Base-by-base conservation (phyloP, 2,113 vertebrate genomes). In the Scophthalmus maximus region DNA sequence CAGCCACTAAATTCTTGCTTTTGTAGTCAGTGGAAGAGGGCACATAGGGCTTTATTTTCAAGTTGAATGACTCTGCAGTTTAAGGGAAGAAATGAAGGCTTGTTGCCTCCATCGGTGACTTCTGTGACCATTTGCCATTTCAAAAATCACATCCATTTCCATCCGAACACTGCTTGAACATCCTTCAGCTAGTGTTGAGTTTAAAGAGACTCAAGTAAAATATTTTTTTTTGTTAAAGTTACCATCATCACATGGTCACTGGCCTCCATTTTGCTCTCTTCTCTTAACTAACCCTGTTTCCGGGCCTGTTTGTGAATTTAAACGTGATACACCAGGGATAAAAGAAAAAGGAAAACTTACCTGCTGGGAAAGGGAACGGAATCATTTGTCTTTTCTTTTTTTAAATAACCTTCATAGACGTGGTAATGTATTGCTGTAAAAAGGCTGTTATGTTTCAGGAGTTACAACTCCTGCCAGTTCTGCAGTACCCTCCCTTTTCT, bases 401-500 rank as follows among this genome's bases (percentile, higher is more conserved):
- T 22, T 7, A 47, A 12, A 23, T 18, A 52, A 52, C 11, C 49
- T 25, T 22, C 23, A 6, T 12, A 12, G 18, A 23, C 22, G 9
- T 50, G 22, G 42, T n/a, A 32, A 32, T 32, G 4, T 32, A 32
- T 4, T 4, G 8, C 46, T 22, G 3, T 11, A 2, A 44, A n/a
- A 49, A 5, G 20, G 14, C n/a, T 38, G 34, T 59, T 46, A 15
- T 29, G 25, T 61, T 58, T 26, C 58, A 61, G 6, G 42, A 70
- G 46, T 30, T 59, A 29, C 11, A 49, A n/a, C 46, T 46, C 42
- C 18, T 55, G 66, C 55, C 38, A 55, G 23, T 29, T 44, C 27
- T 66, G 66, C 42, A 42, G 59, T 44, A 11, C 32, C 38, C 46
- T 42, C 62, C 38, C 17, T 14, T 23, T 57, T 38, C 40, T 55